phyloP scores from a whole-genome alignment of 2,797 vertebrate genomes.

The Harpagifer antarcticus region DNA sequence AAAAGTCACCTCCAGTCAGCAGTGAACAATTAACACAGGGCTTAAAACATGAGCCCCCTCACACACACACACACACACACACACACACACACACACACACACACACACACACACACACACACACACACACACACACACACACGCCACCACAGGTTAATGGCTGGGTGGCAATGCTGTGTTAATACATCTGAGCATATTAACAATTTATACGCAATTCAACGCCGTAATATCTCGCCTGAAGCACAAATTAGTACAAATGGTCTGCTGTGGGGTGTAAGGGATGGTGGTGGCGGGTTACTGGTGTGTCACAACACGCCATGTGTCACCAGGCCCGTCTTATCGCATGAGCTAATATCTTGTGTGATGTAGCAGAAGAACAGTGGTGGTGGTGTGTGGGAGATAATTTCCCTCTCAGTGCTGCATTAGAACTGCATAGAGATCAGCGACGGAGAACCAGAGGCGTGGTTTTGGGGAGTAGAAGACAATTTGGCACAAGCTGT shows the following conservation, averaged over 20 bases:
- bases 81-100: constrained; percentile 23
- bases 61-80: constrained; percentile 27
- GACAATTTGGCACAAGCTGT: constrained; percentile 48
- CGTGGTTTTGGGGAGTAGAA: constrained; percentile 11
- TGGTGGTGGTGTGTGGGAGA: constrained; percentile 21
- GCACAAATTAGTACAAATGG: constrained; percentile 75
- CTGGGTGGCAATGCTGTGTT: constrained; percentile 72
- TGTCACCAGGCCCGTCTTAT: constrained; percentile 55
- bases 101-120: constrained; percentile 13
- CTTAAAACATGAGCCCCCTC: constrained; percentile 49
- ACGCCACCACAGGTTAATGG: constrained; percentile 65
- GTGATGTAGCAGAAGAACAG: constrained; percentile 44
- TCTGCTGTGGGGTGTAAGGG: constrained; percentile 53
- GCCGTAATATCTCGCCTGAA: constrained; percentile 75
- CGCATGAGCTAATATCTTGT: constrained; percentile 60
- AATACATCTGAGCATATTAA: constrained; percentile 83
- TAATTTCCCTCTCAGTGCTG: constrained; percentile 53
- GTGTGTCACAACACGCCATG: constrained; percentile 63
- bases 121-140: constrained; percentile 24
- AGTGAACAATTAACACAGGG: constrained; percentile 66
- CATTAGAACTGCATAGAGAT: constrained; percentile 59
- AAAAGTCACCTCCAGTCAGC: constrained; percentile 73
- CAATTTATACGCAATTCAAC: constrained; percentile 80
- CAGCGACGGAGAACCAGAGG: constrained; percentile 32
- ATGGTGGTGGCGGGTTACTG: constrained; percentile 25